These are phyloP conservation scores for Psettodes erumei DNA, from an alignment of 2,113 vertebrate species.

Conservation along the genomic window DNA sequence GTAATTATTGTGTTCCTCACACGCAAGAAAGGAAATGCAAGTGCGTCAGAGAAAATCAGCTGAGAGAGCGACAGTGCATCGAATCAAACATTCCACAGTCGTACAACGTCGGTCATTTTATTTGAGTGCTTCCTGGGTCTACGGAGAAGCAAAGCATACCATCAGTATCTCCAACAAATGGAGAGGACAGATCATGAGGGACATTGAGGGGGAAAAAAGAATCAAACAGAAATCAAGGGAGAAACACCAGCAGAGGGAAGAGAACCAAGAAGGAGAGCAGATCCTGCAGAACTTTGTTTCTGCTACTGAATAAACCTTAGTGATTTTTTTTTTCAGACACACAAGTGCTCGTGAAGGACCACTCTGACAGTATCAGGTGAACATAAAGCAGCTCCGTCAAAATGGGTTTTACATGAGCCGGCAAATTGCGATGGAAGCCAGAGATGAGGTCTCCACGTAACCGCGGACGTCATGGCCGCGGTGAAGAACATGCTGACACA, in stretches of 20 bases:
- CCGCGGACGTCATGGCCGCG: neutral
- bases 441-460: too few relatives aligned
- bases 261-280: neutral
- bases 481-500: too few relatives aligned
- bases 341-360: neutral
- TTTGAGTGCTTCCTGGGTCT: slow-evolving; percentile 6
- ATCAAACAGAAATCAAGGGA: neutral
- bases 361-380: neutral
- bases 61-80: neutral
- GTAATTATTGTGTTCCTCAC: neutral
- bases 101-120: neutral
- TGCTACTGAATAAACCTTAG: neutral
- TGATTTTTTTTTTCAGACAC: neutral
- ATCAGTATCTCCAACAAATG: neutral
- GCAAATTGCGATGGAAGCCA: neutral
- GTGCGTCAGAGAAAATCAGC: slow-evolving; percentile 1
- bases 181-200: neutral
- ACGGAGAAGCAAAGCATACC: neutral
- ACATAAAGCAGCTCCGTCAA: neutral
- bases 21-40: neutral
- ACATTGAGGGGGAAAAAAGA: neutral
- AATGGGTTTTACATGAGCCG: neutral
- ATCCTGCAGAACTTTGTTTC: neutral
- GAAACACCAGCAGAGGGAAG: neutral
- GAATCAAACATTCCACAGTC: neutral